Conservation (phyloP, 2,113 vertebrate species). For the Cairina moschata region DNA sequence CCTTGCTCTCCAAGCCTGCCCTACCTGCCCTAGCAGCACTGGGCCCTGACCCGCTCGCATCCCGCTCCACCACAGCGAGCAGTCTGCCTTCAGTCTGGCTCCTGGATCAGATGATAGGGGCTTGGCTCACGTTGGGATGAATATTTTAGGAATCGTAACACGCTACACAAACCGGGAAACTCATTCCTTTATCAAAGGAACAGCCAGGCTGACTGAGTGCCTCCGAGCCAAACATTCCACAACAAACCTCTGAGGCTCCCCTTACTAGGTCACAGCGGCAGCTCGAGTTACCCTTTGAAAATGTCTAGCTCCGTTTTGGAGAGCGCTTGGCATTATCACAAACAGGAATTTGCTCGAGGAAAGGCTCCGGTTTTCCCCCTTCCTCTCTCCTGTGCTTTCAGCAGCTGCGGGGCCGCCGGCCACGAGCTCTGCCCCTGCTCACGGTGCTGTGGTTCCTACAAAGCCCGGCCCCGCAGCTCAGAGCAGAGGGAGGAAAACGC, state of each 20-base stretch:
- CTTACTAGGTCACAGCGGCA: background rate
- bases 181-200: background rate
- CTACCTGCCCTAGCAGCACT: background rate
- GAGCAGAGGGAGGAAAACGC: rapidly evolving
- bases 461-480: rapidly evolving
- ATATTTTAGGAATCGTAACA: background rate
- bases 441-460: rapidly evolving
- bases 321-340: background rate
- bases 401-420: background rate
- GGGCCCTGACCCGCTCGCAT: background rate
- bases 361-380: rapidly evolving
- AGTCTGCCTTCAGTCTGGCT: background rate
- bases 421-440: rapidly evolving
- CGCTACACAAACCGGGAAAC: background rate
- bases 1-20: background rate
- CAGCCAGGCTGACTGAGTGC: background rate
- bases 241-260: background rate
- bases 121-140: background rate
- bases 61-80: rapidly evolving
- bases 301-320: background rate
- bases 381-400: background rate
- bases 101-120: background rate
- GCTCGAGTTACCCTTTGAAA: background rate
- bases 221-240: background rate
- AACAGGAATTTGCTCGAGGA: background rate